Base-by-base conservation (phyloP, 2,888 invertebrate genomes). In the Leptura quadrifasciata region DNA sequence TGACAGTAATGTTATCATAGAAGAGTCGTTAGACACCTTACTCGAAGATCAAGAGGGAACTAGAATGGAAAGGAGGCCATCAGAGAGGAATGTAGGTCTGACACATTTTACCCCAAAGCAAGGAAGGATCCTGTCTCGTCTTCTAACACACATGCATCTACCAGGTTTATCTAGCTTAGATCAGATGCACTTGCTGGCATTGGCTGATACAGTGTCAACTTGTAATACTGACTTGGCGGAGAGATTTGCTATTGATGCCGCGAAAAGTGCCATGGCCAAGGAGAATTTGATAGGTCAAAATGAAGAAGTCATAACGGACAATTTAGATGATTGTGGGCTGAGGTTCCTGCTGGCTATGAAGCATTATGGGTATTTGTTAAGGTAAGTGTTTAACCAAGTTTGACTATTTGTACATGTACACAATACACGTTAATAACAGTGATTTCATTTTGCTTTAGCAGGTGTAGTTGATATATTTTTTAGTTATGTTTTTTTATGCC, bases 111-210 rank as follows among this genome's bases (percentile, higher is more conserved):
- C 97, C 0, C 95, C 95, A 0, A 92, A 96, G 80, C 96, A 97
- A 90, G 95, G 89, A 75, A 81, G 97, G 76, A 91, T 96, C 12
- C 89, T 98, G 10, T 97, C 97, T 0, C 93, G 97, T 2, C 92
- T 99, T 9, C 90, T 99, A 54, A 99, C 99, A 0, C 98, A 99
- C 89, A 97, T 96, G 0, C 97, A 97, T 89, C 90, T 98, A 39
- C 98, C 98, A 0, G 99, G 98, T 0, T 98, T 85, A 54, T 97
- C 97, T 3, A 98, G 98, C 81, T 92, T 99, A 71, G 99, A 99
- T 90, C 99, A 99, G 90, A 99, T 99, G 99, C 99, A 99, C 89
- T 91, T 99, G 77, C 90, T 99, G n/a, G 99, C 99, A 0, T 89
- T 99, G 76, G 99, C 99, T 12, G 99, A 99, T 86, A 99, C 99